Base-by-base conservation (phyloP, 2,797 vertebrate genomes). In the Morus bassanus region DNA sequence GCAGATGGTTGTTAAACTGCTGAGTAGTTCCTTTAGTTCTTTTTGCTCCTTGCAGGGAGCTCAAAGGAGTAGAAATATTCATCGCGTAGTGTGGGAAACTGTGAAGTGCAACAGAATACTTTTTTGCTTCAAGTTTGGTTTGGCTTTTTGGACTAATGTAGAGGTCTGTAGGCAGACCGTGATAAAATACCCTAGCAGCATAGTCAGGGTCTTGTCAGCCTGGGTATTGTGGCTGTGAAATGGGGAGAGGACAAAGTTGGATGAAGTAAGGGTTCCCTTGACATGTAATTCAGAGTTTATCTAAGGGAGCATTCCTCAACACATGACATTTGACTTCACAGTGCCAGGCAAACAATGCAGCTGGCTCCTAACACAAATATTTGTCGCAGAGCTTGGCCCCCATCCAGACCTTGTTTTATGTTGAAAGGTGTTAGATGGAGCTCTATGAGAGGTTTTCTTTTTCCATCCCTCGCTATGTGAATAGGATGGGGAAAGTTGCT, bases 131-230 rank as follows among this genome's bases (percentile, higher is more conserved):
- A 7, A 63, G 37, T 37, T 73, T 33, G 39, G 8, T 27, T 87
- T 1, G 2, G 0, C 3, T 56, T 74, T 33, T 45, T 39, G 28
- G n/a, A 28, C 82, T 31, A 35, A 59, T 7, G 10, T 46, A 3
- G 7, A 74, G 33, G 10, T 33, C 15, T 69, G 22, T 24, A 18
- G 67, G 31, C 35, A 70, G 24, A 30, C 18, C 0, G 0, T 54
- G 59, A 13, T 57, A 4, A 80, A 92, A 86, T 13, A 11, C 18
- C 14, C 1, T 4, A 41, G 35, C 45, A 37, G 28, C 4, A 2
- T 13, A 13, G n/a, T 4, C 65, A 37, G 73, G 25, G 21, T 53
- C 30, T 41, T 41, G 15, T 43, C 61, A 48, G 21, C 22, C 10
- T 61, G 53, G 27, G 6, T 46, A 5, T 23, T 60, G 31, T 22